Percentiles rank a stretch among this genome's conserved stretches.
Evolutionary conservation across 2,888 invertebrate species (phyloP).

Genomic region (Tetramorium bicarinatum): DNA sequence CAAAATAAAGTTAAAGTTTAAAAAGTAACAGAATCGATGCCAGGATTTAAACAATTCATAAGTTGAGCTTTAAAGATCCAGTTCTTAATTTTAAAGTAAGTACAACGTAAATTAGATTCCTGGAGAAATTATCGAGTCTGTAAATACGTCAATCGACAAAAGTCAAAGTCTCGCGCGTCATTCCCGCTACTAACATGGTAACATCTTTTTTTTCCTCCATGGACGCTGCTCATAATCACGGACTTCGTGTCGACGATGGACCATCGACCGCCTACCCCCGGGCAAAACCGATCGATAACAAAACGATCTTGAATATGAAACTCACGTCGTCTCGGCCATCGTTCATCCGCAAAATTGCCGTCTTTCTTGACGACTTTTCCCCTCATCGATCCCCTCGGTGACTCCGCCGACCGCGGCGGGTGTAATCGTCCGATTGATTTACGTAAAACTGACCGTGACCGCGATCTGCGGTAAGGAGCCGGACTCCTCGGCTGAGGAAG

Average conservation of each 20-base stretch:
- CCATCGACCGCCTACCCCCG: conserved; percentile 59
- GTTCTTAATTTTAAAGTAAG: background rate
- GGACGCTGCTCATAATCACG: conserved; percentile 81
- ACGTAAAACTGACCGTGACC: conserved; percentile 54
- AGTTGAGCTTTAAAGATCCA: background rate
- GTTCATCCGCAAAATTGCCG: conserved; percentile 40
- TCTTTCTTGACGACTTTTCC: conserved; percentile 39
- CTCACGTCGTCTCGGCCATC: conserved; percentile 49
- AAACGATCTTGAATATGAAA: conserved; percentile 43
- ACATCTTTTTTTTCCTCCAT: conserved; percentile 78
- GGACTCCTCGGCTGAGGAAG: conserved; percentile 85
- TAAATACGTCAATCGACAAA: conserved; percentile 10
- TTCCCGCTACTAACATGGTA: conserved; percentile 78
- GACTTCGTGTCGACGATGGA: conserved; percentile 76
- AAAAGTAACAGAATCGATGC: background rate
- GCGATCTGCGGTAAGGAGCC: conserved; percentile 65
- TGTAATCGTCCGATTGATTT: conserved; percentile 34
- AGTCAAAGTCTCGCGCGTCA: conserved; percentile 39
- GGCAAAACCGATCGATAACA: conserved; percentile 47
- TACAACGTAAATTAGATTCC: background rate
- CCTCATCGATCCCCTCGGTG: conserved; percentile 51
- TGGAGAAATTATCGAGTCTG: conserved; percentile 2
- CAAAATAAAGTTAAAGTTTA: background rate
- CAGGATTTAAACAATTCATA: background rate
- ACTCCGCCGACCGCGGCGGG: conserved; percentile 16